A percentile compares a stretch with the other conserved stretches of the same genome.
These are phyloP conservation scores for Drosophila pruinosa DNA, from an alignment of 1,140 invertebrate genomes.

Conservation along the genomic window DNA sequence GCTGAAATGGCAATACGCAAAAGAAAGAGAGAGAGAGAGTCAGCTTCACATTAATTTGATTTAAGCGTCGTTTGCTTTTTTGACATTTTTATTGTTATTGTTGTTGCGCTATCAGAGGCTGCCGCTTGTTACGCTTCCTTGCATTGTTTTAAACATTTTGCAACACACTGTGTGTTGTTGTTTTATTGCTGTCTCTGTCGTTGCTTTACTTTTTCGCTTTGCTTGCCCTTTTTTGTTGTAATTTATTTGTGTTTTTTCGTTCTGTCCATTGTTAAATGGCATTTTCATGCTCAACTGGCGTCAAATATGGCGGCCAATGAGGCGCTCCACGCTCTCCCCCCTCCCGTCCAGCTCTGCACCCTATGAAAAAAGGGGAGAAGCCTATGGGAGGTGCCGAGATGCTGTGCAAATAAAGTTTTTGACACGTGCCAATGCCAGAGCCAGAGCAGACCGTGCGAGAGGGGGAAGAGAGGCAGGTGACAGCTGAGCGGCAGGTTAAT, in stretches of 20 bases:
- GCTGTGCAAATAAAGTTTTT: conserved; percentile 54
- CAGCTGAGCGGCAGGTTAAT: conserved; percentile 32
- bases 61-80: conserved; percentile 49
- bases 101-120: conserved; percentile 54
- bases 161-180: conserved; percentile 58
- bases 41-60: conserved; percentile 53
- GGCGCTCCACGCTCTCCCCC: conserved; percentile 24
- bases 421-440: conserved; percentile 52
- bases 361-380: neutral
- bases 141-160: conserved; percentile 73
- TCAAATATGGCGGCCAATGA: conserved; percentile 71
- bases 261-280: conserved; percentile 72
- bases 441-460: neutral
- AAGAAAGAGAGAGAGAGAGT: neutral
- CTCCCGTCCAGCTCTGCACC: too few species aligned
- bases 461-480: conserved; percentile 1
- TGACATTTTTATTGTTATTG: conserved; percentile 56
- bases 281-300: conserved; percentile 79
- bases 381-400: neutral
- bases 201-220: conserved; percentile 10
- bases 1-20: neutral
- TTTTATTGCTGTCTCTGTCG: conserved; percentile 7
- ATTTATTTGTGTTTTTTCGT: conserved; percentile 61
- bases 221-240: conserved; percentile 51
- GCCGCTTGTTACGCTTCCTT: conserved; percentile 46